Evolutionary conservation across 2,113 vertebrate species (phyloP).

Genomic region (Ceyx melanurus): DNA sequence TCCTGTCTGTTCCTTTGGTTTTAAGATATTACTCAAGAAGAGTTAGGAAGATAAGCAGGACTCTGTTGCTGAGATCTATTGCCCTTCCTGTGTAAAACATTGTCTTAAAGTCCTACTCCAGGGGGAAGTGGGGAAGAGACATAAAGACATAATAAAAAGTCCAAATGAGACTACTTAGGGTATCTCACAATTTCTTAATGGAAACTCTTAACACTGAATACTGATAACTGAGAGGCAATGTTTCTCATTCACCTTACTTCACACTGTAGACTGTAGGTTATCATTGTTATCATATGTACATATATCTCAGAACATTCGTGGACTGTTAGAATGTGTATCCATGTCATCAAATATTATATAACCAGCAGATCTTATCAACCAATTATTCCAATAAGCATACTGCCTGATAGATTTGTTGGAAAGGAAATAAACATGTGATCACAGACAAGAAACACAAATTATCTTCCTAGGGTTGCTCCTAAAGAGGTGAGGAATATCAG

Average conservation of each 20-base stretch:
- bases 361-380: background rate
- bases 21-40: background rate
- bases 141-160: background rate
- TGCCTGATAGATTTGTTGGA: background rate
- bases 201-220: background rate
- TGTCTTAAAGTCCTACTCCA: background rate
- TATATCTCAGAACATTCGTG: background rate
- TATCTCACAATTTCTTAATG: background rate
- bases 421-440: background rate
- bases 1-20: background rate
- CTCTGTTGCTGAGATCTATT: background rate
- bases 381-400: background rate
- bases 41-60: background rate
- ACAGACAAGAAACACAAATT: background rate
- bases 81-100: background rate
- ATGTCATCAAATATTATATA: background rate
- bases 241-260: background rate
- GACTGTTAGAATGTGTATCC: background rate
- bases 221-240: background rate
- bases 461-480: rapidly evolving
- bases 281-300: background rate
- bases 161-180: background rate
- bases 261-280: background rate
- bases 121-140: background rate
- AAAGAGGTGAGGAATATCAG: background rate